These are phyloP conservation scores for Labrus mixtus DNA, from an alignment of 2,113 vertebrate species.

Conservation along the genomic window DNA sequence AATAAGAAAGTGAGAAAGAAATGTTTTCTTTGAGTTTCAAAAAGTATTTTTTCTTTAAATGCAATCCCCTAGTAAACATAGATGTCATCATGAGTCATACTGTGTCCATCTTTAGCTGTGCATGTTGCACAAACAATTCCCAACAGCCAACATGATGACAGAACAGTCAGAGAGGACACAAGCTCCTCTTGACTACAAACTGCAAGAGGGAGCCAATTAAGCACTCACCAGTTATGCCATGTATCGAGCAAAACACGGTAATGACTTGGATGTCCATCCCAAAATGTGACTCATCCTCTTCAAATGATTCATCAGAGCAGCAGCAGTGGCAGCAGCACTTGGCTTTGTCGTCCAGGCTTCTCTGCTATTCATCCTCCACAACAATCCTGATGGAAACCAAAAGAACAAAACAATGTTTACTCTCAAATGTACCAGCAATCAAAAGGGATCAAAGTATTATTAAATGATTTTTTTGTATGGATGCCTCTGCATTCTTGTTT, in stretches of 20 bases:
- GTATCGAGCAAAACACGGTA: not conserved
- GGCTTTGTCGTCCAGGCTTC: not conserved
- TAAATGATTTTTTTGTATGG: no score
- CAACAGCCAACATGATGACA: not conserved
- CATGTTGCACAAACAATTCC: not conserved
- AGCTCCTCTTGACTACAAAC: not conserved
- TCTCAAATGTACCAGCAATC: not conserved
- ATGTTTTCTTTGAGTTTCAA: no score
- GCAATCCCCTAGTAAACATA: not conserved
- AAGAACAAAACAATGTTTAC: not conserved
- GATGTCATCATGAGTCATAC: not conserved
- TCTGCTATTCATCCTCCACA: not conserved
- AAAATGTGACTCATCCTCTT: conserved; percentile 4
- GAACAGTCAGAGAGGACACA: not conserved
- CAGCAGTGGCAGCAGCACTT: not conserved
- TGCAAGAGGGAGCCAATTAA: not conserved
- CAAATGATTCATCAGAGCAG: not conserved
- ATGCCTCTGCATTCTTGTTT: no score
- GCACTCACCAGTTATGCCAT: conserved; percentile 1
- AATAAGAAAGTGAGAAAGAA: no score
- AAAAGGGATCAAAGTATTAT: no score
- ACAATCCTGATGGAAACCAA: not conserved
- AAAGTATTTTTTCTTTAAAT: no score
- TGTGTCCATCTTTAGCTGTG: not conserved
- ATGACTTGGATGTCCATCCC: not conserved